Percentiles rank a stretch among this genome's conserved stretches.
phyloP scores from a whole-genome alignment of 2,888 invertebrate species.

The Argynnis bischoffii region DNA sequence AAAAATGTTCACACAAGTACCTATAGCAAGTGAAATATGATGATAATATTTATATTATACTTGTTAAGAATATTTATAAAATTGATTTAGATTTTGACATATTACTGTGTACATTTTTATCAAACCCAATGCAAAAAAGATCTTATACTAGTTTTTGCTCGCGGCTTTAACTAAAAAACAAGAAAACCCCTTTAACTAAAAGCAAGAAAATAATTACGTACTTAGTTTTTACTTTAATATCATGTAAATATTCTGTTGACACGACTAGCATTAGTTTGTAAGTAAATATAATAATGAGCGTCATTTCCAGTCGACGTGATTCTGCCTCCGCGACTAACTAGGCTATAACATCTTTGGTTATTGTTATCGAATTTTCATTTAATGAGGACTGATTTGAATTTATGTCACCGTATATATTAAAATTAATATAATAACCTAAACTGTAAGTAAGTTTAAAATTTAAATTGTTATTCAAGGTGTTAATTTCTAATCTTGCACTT shows the following conservation, averaged over 20 bases:
- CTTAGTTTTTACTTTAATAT: not conserved
- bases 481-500: too few species aligned
- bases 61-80: too few species aligned
- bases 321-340: constrained; percentile 4
- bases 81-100: too few species aligned
- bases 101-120: too few species aligned
- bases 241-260: constrained; percentile 4
- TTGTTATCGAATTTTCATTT: constrained; percentile 19
- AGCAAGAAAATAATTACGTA: not conserved
- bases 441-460: too few species aligned
- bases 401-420: not conserved
- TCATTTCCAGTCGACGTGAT: constrained; percentile 7
- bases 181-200: too few species aligned
- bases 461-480: too few species aligned
- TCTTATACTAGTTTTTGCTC: too few species aligned
- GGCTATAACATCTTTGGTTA: constrained; percentile 8
- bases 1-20: not conserved
- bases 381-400: constrained; percentile 7
- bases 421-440: not conserved
- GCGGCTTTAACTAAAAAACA: too few species aligned
- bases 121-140: too few species aligned
- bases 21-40: not conserved
- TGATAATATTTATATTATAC: not conserved
- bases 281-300: constrained; percentile 14
- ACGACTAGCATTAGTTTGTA: constrained; percentile 6